Base-by-base conservation (phyloP, 2,113 vertebrate species). In the Neolamprologus modestus region DNA sequence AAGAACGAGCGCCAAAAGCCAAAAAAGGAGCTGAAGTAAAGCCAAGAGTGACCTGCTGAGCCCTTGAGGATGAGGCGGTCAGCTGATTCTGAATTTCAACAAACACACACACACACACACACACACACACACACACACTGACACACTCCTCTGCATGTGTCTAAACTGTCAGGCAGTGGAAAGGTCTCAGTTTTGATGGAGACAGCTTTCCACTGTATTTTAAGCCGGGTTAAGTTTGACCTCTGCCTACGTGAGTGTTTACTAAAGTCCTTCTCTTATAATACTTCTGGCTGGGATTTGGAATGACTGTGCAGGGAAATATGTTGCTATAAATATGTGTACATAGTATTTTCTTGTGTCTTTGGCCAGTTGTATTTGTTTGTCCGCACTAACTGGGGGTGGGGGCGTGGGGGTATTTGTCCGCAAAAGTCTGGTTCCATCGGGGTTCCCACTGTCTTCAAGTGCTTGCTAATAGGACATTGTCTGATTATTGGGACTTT, bases 11-110 rank as follows among this genome's bases (percentile, higher is more conserved):
- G 21, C 86, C 89, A 90, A 19, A 42, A 42, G 40, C 82, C 59
- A 79, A 52, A 89, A 61, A 84, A 71, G 57, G 57, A 7, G 3
- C 52, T 84, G 79, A 82, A 50, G 68, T 68, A 42, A 52, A 47
- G 57, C 81, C 57, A 79, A 90, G 84, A 85, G 13, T 1, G 31
- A 28, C 87, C 87, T 88, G 85, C 76, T 88, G 82, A 88, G 82
- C 45, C 21, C 9, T 76, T 47, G 24, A 31, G 42, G 42, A 50
- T 31, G 71, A 50, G 24, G 42, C 24, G 0, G 42, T 76, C 71
- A 76, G 68, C 40, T 76, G 71, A 76, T 63, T 52, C 81, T 81
- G 40, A 63, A 71, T 84, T 63, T 82, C 33, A 66, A 10, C 17
- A 79, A 3, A 66, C 68, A 73, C 19, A 8, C 33, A 81, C 81